phyloP scores from a whole-genome alignment of 2,113 vertebrate genomes.

The Morone saxatilis region DNA sequence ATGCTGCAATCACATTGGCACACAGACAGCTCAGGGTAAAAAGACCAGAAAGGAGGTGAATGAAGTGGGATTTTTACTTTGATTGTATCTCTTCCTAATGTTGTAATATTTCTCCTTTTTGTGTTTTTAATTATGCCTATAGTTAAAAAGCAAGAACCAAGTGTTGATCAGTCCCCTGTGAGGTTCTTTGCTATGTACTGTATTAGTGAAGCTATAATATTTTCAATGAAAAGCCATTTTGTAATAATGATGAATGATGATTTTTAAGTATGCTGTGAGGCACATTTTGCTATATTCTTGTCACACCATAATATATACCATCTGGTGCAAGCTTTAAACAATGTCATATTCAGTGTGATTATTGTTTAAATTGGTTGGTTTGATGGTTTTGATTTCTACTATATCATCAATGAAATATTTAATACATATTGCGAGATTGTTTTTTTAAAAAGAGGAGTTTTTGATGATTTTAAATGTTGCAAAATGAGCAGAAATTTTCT shows the following conservation, averaged over 20 bases:
- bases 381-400: background rate
- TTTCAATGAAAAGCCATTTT: background rate
- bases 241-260: background rate
- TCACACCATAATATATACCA: constrained; percentile 1
- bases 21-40: constrained; percentile 2
- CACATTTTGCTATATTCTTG: background rate
- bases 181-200: constrained; percentile 6
- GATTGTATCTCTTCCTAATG: constrained; percentile 36
- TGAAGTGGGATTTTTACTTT: background rate
- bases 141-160: constrained; percentile 6
- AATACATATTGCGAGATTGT: background rate
- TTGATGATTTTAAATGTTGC: background rate
- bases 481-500: background rate
- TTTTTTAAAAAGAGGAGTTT: background rate
- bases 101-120: background rate
- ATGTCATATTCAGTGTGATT: background rate
- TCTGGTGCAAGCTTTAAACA: background rate
- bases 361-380: background rate
- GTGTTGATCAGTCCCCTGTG: background rate
- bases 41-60: constrained; percentile 10
- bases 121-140: constrained; percentile 14
- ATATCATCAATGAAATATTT: constrained; percentile 18
- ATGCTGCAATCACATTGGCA: constrained; percentile 8
- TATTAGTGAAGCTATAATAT: constrained; percentile 24
- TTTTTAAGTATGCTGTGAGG: constrained; percentile 14